phyloP scores from a whole-genome alignment of 2,113 vertebrate species.

The Vulpes vulpes region DNA sequence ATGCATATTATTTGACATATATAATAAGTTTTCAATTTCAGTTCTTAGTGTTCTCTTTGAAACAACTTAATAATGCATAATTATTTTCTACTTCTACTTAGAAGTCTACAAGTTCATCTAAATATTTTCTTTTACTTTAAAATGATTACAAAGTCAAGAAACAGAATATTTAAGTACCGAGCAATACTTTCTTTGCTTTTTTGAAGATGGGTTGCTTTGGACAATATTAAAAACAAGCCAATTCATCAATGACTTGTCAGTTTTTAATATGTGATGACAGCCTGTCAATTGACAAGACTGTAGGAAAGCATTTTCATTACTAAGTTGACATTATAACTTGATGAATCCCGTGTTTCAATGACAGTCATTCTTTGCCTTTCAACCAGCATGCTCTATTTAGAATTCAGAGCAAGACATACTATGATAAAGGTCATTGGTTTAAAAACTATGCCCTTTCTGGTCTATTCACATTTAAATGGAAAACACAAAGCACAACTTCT shows the following conservation, averaged over 20 bases:
- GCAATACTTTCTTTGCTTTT: neutral
- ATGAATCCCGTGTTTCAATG: conserved; percentile 63
- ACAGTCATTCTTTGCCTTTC: conserved; percentile 68
- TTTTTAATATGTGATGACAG: conserved; percentile 71
- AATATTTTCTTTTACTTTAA: neutral
- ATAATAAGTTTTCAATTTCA: neutral
- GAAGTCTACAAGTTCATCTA: neutral
- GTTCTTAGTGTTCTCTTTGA: neutral
- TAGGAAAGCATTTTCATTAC: conserved; percentile 63
- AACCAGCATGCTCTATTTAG: conserved; percentile 27
- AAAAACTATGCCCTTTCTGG: conserved; percentile 62
- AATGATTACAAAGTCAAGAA: conserved; percentile 5
- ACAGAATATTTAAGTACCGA: neutral
- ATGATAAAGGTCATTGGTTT: conserved; percentile 73
- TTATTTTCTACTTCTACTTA: neutral
- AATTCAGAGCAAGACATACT: conserved; percentile 50
- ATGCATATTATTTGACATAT: neutral
- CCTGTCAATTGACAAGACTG: conserved; percentile 55
- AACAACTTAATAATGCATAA: neutral
- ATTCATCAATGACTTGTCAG: conserved; percentile 29
- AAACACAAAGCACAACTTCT: conserved; percentile 20
- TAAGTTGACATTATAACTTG: conserved; percentile 66
- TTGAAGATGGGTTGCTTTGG: neutral
- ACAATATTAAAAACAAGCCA: conserved; percentile 58
- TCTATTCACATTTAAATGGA: conserved; percentile 42